Conservation (phyloP, 1,140 invertebrate species). For the Drosophila obscura region DNA sequence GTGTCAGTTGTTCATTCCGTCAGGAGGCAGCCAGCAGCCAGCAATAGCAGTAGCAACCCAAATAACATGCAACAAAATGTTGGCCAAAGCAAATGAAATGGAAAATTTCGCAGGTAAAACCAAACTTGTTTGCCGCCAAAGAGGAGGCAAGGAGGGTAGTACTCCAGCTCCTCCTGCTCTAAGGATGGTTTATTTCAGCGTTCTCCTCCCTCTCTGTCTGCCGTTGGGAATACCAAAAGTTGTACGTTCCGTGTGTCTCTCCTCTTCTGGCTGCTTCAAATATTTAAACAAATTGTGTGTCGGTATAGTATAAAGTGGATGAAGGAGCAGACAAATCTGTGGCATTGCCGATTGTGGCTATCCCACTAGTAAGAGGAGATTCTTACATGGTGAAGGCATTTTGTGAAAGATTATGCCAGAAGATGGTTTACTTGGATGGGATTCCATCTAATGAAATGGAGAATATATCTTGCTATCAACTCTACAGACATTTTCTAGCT, state of each 20-base stretch:
- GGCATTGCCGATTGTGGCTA: background rate
- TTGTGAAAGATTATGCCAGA: too few species aligned
- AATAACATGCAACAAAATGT: constrained; percentile 23
- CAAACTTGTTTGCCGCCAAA: background rate
- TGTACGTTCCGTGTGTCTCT: constrained; percentile 21
- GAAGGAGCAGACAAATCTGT: constrained; percentile 6
- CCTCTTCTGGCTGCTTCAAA: constrained; percentile 12
- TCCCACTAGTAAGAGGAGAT: too few species aligned
- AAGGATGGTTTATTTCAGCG: too few species aligned
- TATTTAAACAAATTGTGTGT: constrained; percentile 57
- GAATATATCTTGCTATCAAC: too few species aligned
- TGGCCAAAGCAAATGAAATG: constrained; percentile 41
- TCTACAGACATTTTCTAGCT: too few species aligned
- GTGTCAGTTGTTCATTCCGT: constrained; percentile 34
- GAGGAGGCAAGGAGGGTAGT: background rate
- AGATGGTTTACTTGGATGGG: background rate
- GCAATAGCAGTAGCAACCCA: background rate
- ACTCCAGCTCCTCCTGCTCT: background rate
- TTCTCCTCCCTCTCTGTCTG: background rate
- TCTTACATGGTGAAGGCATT: too few species aligned
- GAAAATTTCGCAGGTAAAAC: constrained; percentile 22
- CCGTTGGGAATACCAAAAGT: constrained; percentile 12
- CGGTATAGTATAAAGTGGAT: constrained; percentile 2
- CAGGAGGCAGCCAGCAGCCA: background rate
- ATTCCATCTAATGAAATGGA: too few species aligned